Percentiles rank a stretch among this genome's conserved stretches.
Evolutionary conservation across 1,140 invertebrate genomes (phyloP).

Genomic region (Cydia fagiglandana): DNA sequence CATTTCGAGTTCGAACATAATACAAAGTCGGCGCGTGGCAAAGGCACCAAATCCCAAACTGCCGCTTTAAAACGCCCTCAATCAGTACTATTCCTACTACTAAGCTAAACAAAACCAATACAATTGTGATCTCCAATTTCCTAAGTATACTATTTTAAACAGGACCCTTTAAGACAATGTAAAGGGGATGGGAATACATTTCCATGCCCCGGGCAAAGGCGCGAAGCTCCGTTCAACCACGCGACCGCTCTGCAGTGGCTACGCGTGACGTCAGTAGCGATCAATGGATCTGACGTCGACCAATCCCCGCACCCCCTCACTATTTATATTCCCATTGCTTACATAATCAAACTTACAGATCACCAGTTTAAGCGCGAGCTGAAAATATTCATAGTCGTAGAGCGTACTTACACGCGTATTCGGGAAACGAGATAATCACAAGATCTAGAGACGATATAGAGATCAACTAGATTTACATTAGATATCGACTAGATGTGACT

Average conservation of each 20-base stretch:
- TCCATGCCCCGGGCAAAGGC: constrained; percentile 44
- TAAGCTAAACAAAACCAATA: not conserved
- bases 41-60: constrained; percentile 40
- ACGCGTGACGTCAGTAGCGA: constrained; percentile 53
- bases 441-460: no score
- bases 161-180: not conserved
- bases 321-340: not conserved
- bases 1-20: constrained; percentile 20
- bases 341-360: constrained; percentile 30
- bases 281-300: constrained; percentile 59
- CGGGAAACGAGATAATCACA: no score
- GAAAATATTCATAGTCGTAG: not conserved
- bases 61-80: constrained; percentile 39
- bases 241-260: constrained; percentile 46
- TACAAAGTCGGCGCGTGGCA: constrained; percentile 34
- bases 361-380: not conserved
- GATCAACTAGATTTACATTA: no score
- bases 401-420: no score
- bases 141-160: constrained; percentile 13
- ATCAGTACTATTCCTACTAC: constrained; percentile 15
- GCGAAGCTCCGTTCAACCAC: constrained; percentile 36
- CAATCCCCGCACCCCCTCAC: constrained; percentile 26
- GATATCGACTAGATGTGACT: no score
- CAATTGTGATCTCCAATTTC: not conserved
- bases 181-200: not conserved